Percentiles rank a stretch among this genome's conserved stretches.
phyloP scores from a whole-genome alignment of 2,797 vertebrate genomes.

The Coranthus polyacanthus region DNA sequence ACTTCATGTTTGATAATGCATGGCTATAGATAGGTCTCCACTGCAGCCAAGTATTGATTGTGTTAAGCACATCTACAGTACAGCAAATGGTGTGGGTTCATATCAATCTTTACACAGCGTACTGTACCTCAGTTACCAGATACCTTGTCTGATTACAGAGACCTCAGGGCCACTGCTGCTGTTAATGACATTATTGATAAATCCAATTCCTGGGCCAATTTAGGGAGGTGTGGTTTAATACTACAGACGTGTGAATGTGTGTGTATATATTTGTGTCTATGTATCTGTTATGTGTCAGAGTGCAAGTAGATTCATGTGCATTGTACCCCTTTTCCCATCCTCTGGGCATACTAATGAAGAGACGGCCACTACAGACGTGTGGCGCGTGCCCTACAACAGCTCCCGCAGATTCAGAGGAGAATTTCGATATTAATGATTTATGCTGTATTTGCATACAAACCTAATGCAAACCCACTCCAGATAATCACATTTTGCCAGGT shows the following conservation, averaged over 20 bases:
- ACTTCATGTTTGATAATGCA: constrained; percentile 81
- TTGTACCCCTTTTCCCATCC: constrained; percentile 47
- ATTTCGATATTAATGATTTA: constrained; percentile 88
- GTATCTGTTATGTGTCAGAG: constrained; percentile 63
- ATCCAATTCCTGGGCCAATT: constrained; percentile 68
- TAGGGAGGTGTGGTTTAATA: constrained; percentile 63
- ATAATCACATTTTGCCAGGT: constrained; percentile 86
- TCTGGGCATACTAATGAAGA: constrained; percentile 79
- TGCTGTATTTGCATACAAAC: constrained; percentile 88
- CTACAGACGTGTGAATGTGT: constrained; percentile 40
- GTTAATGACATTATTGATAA: constrained; percentile 79
- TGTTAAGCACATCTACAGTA: constrained; percentile 83
- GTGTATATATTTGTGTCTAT: constrained; percentile 28
- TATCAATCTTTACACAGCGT: constrained; percentile 79
- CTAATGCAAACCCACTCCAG: constrained; percentile 87
- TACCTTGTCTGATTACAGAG: constrained; percentile 74
- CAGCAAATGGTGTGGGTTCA: constrained; percentile 74
- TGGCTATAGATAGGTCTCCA: constrained; percentile 83
- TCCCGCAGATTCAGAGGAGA: constrained; percentile 75
- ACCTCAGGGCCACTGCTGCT: constrained; percentile 63
- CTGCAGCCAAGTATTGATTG: constrained; percentile 85
- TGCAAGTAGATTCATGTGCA: constrained; percentile 59
- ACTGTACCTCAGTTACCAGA: constrained; percentile 77
- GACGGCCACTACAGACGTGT: constrained; percentile 71
- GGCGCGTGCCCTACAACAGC: constrained; percentile 68